Evolutionary conservation across 2,797 vertebrate genomes (phyloP).

Genomic region (Tiaroga cobitis): DNA sequence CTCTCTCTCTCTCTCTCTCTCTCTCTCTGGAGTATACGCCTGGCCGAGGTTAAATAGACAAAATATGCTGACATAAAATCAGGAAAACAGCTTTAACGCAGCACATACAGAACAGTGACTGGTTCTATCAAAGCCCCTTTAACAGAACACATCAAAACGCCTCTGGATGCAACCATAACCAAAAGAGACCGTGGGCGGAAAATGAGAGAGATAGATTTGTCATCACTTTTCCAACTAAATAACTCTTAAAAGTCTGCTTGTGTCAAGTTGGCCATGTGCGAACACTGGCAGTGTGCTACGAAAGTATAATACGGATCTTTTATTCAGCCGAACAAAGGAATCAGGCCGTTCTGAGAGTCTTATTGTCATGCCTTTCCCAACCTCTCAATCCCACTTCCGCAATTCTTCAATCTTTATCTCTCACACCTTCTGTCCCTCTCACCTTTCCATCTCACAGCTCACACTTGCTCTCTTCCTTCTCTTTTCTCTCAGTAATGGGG

Average conservation of each 20-base stretch:
- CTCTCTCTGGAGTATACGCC: conserved; percentile 26
- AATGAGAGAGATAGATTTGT: conserved; percentile 32
- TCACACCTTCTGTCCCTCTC: conserved; percentile 31
- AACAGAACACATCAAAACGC: not conserved
- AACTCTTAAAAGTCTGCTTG: conserved; percentile 25
- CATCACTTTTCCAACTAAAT: conserved; percentile 30
- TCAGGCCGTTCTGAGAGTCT: conserved; percentile 16
- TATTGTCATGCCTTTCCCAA: conserved; percentile 36
- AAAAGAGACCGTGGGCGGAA: conserved; percentile 11
- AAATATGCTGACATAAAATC: conserved; percentile 60
- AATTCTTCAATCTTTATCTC: conserved; percentile 30
- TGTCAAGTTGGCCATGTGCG: not conserved
- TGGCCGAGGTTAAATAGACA: conserved; percentile 54
- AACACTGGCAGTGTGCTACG: not conserved
- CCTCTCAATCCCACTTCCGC: not conserved
- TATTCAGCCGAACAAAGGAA: conserved; percentile 10
- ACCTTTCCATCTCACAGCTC: conserved; percentile 10
- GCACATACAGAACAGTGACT: not conserved
- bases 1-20: conserved; percentile 19
- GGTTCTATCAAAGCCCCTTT: conserved; percentile 19
- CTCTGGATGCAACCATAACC: not conserved
- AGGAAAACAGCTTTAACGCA: conserved; percentile 27
- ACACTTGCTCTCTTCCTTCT: conserved; percentile 33
- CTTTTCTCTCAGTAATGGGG: conserved; percentile 53
- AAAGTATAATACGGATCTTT: conserved; percentile 11